Percentiles rank a stretch among this genome's conserved stretches.
phyloP scores from a whole-genome alignment of 2,888 invertebrate species.

The Creontiades dilutus region DNA sequence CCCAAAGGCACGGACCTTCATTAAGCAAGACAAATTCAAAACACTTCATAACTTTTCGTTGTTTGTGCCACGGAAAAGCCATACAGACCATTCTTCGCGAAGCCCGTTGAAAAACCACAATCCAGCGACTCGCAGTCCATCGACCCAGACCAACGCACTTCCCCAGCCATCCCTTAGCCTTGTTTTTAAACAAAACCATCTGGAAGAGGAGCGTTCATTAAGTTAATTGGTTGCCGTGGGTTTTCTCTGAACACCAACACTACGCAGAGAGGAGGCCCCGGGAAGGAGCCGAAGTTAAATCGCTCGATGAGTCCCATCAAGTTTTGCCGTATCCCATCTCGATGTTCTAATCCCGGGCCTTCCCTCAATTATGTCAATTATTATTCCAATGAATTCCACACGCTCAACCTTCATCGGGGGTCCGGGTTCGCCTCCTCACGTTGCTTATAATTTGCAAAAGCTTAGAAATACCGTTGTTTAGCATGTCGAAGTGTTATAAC shows the following conservation, averaged over 20 bases:
- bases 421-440: slow-evolving; percentile 7
- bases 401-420: slow-evolving; percentile 6
- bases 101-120: no score
- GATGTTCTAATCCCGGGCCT: neutral
- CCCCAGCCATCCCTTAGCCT: neutral
- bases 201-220: slow-evolving; percentile 12
- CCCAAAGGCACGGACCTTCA: neutral
- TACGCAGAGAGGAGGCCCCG: neutral
- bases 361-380: slow-evolving; percentile 28
- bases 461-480: neutral
- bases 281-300: neutral
- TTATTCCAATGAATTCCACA: slow-evolving; percentile 44
- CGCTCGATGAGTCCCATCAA: no score
- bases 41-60: neutral
- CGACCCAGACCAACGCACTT: neutral
- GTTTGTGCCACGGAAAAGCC: no score
- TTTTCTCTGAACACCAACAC: slow-evolving; percentile 18
- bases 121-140: no score
- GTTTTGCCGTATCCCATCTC: neutral
- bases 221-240: slow-evolving; percentile 30
- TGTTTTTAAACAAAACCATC: slow-evolving; percentile 38
- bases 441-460: neutral
- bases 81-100: no score
- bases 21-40: slow-evolving; percentile 27
- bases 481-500: slow-evolving; percentile 33